Conservation (phyloP, 2,888 invertebrate genomes). For the Trichogramma dendrolimi region DNA sequence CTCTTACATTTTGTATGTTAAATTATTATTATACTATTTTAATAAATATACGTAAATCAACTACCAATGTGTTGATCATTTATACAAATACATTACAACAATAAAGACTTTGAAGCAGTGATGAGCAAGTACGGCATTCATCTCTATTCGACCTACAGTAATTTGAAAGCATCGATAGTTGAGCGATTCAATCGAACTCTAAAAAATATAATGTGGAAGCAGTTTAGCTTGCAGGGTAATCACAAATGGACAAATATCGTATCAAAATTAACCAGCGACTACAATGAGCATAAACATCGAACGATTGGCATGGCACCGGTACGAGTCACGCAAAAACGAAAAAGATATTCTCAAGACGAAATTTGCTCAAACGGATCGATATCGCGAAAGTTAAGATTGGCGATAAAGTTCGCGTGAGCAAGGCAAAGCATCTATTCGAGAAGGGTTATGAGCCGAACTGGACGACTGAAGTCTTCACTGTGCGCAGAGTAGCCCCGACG, state of each 20-base stretch:
- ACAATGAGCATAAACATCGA: constrained; percentile 3
- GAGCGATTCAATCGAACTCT: constrained; percentile 34
- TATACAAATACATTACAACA: no score
- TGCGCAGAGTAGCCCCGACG: no score
- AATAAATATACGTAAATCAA: no score
- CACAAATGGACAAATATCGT: constrained; percentile 8
- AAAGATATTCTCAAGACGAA: constrained; percentile 24
- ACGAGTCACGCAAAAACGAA: constrained; percentile 28
- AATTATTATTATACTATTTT: no score
- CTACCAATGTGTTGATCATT: no score
- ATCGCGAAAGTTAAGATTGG: background rate
- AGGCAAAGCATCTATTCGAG: constrained; percentile 39
- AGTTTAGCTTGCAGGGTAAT: constrained; percentile 3
- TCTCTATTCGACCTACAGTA: constrained; percentile 29
- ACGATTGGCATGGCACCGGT: background rate
- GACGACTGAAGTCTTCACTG: no score
- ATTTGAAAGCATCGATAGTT: constrained; percentile 37
- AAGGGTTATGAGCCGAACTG: no score
- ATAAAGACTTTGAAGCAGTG: constrained; percentile 21
- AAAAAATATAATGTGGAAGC: constrained; percentile 1
- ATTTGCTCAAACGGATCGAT: no score
- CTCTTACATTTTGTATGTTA: no score
- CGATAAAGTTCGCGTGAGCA: constrained; percentile 34
- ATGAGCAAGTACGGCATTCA: constrained; percentile 22
- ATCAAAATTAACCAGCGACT: background rate